A percentile compares a stretch with the other conserved stretches of the same genome.
Conservation (phyloP, 2,113 vertebrate species). For the Monarcha castaneiventris region DNA sequence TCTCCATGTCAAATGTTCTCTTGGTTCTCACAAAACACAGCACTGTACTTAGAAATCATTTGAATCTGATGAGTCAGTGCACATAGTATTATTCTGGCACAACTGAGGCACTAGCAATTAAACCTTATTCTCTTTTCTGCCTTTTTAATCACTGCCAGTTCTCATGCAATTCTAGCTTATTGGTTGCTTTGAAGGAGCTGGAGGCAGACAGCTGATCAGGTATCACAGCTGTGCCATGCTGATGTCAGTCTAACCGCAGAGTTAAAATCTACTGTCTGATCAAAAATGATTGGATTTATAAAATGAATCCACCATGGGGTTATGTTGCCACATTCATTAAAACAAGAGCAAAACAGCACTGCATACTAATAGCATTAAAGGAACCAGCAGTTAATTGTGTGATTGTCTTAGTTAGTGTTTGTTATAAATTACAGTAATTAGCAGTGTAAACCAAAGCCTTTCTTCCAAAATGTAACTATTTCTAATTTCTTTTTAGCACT, state of each 20-base stretch:
- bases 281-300: neutral
- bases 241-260: neutral
- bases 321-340: neutral
- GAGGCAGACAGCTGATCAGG: neutral
- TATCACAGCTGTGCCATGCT: neutral
- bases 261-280: neutral
- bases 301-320: neutral
- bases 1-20: neutral
- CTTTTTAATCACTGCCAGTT: conserved; percentile 10
- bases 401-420: neutral
- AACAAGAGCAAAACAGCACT: neutral
- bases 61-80: conserved; percentile 34
- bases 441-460: neutral
- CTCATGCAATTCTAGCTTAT: neutral
- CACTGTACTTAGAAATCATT: neutral
- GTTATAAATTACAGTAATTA: conserved; percentile 3
- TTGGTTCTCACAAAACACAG: neutral
- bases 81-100: conserved; percentile 8
- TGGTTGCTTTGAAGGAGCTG: neutral
- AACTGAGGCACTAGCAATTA: conserved; percentile 8
- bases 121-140: conserved; percentile 13
- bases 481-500: neutral
- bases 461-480: neutral
- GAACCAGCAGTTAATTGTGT: neutral
- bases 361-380: neutral